Conservation (phyloP, 2,888 invertebrate genomes). For the Nomada hirtipes region DNA sequence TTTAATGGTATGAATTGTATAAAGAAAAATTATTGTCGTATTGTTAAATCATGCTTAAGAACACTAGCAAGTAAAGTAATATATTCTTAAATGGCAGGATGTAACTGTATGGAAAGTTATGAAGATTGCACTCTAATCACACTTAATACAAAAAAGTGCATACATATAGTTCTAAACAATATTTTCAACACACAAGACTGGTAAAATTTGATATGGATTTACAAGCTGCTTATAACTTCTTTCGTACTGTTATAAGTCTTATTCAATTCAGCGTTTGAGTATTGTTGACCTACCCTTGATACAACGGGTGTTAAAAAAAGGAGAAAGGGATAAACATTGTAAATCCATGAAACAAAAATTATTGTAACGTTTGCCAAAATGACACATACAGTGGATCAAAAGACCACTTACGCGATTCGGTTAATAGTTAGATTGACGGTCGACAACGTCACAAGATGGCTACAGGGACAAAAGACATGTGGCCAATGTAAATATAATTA, state of each 20-base stretch:
- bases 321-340: constrained; percentile 61
- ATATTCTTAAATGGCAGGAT: constrained; percentile 66
- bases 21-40: constrained; percentile 59
- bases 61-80: constrained; percentile 53
- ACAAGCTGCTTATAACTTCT: constrained; percentile 59
- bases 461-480: constrained; percentile 86
- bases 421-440: constrained; percentile 96
- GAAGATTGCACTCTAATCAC: constrained; percentile 78
- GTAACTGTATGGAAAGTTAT: constrained; percentile 64
- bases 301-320: neutral
- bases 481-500: constrained; percentile 77
- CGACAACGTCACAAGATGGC: constrained; percentile 96
- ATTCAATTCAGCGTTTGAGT: neutral
- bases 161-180: constrained; percentile 70
- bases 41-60: constrained; percentile 69
- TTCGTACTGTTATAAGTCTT: neutral
- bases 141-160: constrained; percentile 76
- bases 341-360: constrained; percentile 77
- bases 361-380: constrained; percentile 73
- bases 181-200: constrained; percentile 68
- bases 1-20: constrained; percentile 56
- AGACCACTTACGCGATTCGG: constrained; percentile 95
- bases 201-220: constrained; percentile 71
- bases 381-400: constrained; percentile 83
- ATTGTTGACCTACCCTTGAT: neutral